Conservation (phyloP, 2,113 vertebrate species). For the Gnathochromis pfefferi region DNA sequence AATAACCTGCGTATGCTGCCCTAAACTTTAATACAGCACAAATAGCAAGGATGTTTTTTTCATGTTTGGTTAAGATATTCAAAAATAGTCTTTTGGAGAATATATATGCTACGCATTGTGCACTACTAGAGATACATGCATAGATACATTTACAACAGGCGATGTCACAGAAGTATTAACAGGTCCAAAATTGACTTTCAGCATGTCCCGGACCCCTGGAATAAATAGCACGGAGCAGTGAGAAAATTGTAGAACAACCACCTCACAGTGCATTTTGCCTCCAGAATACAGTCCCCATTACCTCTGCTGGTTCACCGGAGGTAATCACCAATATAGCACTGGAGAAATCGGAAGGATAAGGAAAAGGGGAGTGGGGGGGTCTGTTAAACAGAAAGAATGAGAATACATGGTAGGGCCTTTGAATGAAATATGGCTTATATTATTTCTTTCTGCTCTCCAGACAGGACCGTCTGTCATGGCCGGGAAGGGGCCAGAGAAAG, state of each 20-base stretch:
- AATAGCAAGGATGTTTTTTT: neutral
- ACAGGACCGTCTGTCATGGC: constrained; percentile 72
- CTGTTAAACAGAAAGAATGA: constrained; percentile 61
- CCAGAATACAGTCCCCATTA: constrained; percentile 12
- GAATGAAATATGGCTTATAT: constrained; percentile 73
- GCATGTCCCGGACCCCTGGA: neutral
- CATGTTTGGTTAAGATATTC: neutral
- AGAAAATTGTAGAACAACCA: constrained; percentile 1
- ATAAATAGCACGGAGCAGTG: neutral
- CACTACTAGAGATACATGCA: neutral
- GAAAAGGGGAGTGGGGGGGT: constrained; percentile 3
- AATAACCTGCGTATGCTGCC: neutral
- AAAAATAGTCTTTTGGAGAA: neutral
- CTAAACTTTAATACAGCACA: neutral
- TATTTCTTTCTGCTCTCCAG: constrained; percentile 64
- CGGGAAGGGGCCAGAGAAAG: constrained; percentile 58
- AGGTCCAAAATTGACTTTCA: neutral
- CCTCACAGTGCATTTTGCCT: neutral
- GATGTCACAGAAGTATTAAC: neutral
- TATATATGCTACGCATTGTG: neutral
- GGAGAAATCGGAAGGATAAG: constrained; percentile 35
- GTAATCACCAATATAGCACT: constrained; percentile 41
- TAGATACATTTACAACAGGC: neutral
- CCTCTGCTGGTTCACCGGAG: constrained; percentile 37
- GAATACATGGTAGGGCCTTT: constrained; percentile 51